Base-by-base conservation (phyloP, 2,113 vertebrate species). In the Chionodraco myersi region DNA sequence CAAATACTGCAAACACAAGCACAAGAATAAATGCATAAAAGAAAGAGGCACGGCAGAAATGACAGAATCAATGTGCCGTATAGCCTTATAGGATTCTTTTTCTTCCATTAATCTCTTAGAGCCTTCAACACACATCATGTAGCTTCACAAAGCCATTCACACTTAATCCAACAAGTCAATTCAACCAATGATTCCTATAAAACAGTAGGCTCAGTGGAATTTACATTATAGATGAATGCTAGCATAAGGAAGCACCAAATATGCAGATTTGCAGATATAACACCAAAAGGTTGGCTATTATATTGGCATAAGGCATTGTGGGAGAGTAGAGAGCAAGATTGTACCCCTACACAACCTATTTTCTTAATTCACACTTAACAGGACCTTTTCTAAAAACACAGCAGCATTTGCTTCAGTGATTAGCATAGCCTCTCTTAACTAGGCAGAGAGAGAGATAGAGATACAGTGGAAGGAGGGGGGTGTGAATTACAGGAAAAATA, bases 361-460 rank as follows among this genome's bases (percentile, higher is more conserved):
- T 76, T 74, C 67, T 80, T 10, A 85, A 80, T 88, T 83, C 83
- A 87, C 56, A 48, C 86, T 87, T 92, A 88, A 91, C 56, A 81
- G 81, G 88, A 93, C 91, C 59, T 85, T 78, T 84, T 88, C 83
- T 85, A 79, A 86, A 91, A 90, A 88, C 85, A 90, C 77, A 82
- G 81, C 89, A 82, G 80, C 77, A 86, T 86, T 71, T 82, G 87
- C 80, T 83, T 54, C 68, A 83, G 69, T 76, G 79, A 89, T 90
- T 88, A 90, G 84, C 79, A 86, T 54, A 84, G 77, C 80, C 72
- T 82, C 36, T 14, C 56, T 36, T 70, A 72, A 80, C 81, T 58
- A 75, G 73, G 73, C 67, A 67, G 62, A 74, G 36, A 49, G 23
- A 61, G 58, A 74, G 61, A 70, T 36, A 51, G 66, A 66, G 51